Evolutionary conservation across 2,888 invertebrate genomes (phyloP).

Genomic region (Exephanes ischioxanthus): DNA sequence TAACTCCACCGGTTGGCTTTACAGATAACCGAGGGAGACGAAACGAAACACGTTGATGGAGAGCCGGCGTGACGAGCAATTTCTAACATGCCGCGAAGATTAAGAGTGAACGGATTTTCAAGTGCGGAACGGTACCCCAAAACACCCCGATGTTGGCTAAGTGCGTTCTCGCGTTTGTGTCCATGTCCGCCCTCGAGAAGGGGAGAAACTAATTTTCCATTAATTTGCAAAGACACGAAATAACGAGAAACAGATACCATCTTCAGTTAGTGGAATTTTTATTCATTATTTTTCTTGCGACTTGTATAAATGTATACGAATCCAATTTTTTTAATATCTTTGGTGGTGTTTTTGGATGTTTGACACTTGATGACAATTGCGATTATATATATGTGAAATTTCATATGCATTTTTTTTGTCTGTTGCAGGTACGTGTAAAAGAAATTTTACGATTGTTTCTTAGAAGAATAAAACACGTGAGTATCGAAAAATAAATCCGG

Average conservation of each 20-base stretch:
- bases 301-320: not conserved
- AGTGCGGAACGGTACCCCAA: slow-evolving; percentile 22
- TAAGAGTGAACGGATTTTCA: slow-evolving; percentile 51
- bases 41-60: slow-evolving; percentile 49
- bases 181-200: not conserved
- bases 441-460: not conserved
- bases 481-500: not conserved
- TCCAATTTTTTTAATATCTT: not conserved
- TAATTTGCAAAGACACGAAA: slow-evolving; percentile 23
- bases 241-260: not conserved
- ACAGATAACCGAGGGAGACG: slow-evolving; percentile 19
- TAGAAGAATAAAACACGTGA: not conserved
- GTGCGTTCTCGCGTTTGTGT: slow-evolving; percentile 6
- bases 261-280: not conserved
- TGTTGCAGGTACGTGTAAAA: not conserved
- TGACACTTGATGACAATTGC: too few species aligned
- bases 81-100: slow-evolving; percentile 49
- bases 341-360: not conserved
- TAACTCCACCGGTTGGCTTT: not conserved
- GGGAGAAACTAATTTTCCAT: slow-evolving; percentile 57
- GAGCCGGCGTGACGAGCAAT: slow-evolving; percentile 50
- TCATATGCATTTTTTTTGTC: not conserved
- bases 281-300: not conserved
- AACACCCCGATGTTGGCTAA: not conserved
- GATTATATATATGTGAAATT: not conserved